Percentiles rank a stretch among this genome's conserved stretches.
Conservation (phyloP, 2,797 vertebrate species). For the Microhierax caerulescens region DNA sequence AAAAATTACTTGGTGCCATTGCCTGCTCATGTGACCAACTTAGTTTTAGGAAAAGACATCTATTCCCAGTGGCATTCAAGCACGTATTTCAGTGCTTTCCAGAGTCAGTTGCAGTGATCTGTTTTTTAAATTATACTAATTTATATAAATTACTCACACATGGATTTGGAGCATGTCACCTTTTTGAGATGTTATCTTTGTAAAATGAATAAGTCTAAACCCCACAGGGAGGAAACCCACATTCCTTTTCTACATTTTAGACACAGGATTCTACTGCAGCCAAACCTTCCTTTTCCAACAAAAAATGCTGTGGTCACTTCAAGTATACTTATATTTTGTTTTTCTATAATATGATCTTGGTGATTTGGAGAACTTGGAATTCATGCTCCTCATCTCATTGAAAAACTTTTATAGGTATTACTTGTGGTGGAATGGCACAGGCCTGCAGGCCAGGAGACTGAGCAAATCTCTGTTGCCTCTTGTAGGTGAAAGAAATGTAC, state of each 20-base stretch:
- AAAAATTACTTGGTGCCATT: not conserved
- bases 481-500: not conserved
- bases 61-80: not conserved
- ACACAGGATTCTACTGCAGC: not conserved
- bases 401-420: not conserved
- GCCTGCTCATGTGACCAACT: not conserved
- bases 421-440: not conserved
- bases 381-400: accelerated
- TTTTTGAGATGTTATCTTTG: not conserved
- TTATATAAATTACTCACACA: not conserved
- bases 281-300: not conserved
- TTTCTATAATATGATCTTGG: not conserved
- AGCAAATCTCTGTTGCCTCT: not conserved
- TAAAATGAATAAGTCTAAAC: not conserved
- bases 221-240: not conserved
- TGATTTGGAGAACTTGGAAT: not conserved
- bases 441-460: not conserved
- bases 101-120: not conserved
- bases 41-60: not conserved
- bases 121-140: not conserved
- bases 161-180: not conserved
- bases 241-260: not conserved
- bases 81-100: not conserved
- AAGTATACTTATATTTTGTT: not conserved
- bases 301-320: not conserved